Conservation (phyloP, 1,140 invertebrate genomes). For the Bombus waltoni region DNA sequence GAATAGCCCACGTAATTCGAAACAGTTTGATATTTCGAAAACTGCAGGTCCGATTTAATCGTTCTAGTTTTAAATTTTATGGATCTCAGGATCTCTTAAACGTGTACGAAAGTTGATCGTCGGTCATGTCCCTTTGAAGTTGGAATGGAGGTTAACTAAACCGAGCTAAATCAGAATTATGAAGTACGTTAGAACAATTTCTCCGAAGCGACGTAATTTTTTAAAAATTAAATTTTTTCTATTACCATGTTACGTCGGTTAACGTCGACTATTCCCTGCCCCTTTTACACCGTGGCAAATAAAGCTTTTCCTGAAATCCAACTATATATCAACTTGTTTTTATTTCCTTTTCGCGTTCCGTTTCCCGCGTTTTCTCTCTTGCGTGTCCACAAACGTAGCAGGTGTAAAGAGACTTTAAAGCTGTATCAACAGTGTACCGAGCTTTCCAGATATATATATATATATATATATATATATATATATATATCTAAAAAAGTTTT, state of each 20-base stretch:
- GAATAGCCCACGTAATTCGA: too few relatives aligned
- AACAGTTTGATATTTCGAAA: too few relatives aligned
- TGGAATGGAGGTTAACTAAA: too few relatives aligned
- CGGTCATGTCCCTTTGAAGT: too few relatives aligned
- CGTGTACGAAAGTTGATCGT: too few relatives aligned
- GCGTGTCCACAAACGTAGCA: slow-evolving; percentile 5
- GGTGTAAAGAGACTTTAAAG: slow-evolving; percentile 16
- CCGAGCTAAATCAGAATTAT: too few relatives aligned
- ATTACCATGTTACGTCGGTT: background rate
- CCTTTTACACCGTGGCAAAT: background rate
- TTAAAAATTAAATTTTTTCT: background rate
- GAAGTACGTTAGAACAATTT: background rate
- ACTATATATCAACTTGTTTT: background rate
- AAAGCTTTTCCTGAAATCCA: background rate
- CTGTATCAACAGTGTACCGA: background rate
- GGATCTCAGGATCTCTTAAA: too few relatives aligned
- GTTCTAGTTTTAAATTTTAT: too few relatives aligned
- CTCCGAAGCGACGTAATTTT: background rate
- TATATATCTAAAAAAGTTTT: slow-evolving; percentile 16
- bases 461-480: background rate
- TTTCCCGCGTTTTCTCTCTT: background rate
- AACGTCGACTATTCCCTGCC: background rate
- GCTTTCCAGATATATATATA: background rate
- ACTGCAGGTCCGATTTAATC: too few relatives aligned
- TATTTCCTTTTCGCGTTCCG: background rate